Conservation (phyloP, 2,113 vertebrate genomes). For the Megaceryle torquata region DNA sequence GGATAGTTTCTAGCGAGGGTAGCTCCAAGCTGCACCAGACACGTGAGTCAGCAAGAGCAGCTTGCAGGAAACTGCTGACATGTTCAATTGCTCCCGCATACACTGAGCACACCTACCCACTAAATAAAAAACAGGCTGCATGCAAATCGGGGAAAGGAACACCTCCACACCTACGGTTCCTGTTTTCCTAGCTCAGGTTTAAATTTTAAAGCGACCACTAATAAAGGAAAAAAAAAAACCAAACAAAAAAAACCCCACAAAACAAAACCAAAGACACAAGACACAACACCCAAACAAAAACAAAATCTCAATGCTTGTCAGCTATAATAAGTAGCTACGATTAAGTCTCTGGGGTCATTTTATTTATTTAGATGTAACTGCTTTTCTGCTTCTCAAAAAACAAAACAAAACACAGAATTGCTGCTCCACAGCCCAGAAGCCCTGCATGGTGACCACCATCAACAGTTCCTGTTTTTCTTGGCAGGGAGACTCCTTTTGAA, state of each 20-base stretch:
- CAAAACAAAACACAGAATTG: slow-evolving; percentile 28
- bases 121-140: slow-evolving; percentile 71
- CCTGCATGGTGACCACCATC: neutral
- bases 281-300: neutral
- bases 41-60: slow-evolving; percentile 79
- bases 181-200: slow-evolving; percentile 63
- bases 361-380: slow-evolving; percentile 66
- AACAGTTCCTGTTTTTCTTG: slow-evolving; percentile 72
- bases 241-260: neutral
- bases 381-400: slow-evolving; percentile 69
- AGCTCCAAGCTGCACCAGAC: slow-evolving; percentile 67
- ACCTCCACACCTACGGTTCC: slow-evolving; percentile 68
- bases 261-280: no score
- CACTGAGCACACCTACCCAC: slow-evolving; percentile 71
- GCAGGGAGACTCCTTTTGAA: slow-evolving; percentile 57
- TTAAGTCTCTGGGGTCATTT: slow-evolving; percentile 65
- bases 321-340: slow-evolving; percentile 56
- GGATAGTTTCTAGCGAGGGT: slow-evolving; percentile 60
- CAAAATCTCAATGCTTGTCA: neutral
- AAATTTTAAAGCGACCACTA: slow-evolving; percentile 31
- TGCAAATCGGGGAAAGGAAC: slow-evolving; percentile 61
- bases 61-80: slow-evolving; percentile 81
- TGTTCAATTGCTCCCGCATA: slow-evolving; percentile 65
- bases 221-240: neutral
- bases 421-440: slow-evolving; percentile 54